These are phyloP conservation scores for Himalopsyche anomala DNA, from an alignment of 2,888 invertebrate genomes.

Conservation along the genomic window DNA sequence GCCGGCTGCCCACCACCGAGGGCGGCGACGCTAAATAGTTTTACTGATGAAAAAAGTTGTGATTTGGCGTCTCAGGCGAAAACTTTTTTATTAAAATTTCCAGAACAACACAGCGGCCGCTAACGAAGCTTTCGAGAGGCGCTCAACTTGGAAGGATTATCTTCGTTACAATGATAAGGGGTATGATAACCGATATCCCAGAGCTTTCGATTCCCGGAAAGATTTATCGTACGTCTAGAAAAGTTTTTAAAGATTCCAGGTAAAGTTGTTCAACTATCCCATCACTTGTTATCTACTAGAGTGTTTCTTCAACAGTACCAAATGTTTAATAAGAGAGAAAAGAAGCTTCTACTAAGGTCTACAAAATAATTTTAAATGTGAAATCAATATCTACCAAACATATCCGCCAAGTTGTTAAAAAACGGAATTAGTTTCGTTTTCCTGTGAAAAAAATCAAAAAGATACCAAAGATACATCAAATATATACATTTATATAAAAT, in stretches of 20 bases:
- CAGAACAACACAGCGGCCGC: conserved; percentile 42
- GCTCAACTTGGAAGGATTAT: conserved; percentile 1
- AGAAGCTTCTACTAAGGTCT: background rate
- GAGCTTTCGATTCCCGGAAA: background rate
- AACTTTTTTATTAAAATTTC: conserved; percentile 63
- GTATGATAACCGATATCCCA: background rate
- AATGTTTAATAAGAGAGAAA: background rate
- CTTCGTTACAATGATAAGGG: background rate
- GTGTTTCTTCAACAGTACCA: background rate
- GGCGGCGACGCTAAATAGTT: conserved; percentile 7
- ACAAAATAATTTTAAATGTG: background rate
- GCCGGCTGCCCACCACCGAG: background rate
- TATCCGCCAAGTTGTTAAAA: too few relatives aligned
- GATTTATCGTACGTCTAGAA: background rate
- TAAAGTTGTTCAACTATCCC: background rate
- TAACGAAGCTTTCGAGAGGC: conserved; percentile 53
- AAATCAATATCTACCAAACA: background rate
- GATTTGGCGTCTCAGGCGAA: conserved; percentile 52
- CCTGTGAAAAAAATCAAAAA: too few relatives aligned
- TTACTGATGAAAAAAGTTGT: conserved; percentile 64
- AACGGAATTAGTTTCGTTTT: too few relatives aligned
- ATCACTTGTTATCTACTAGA: conserved; percentile 5
- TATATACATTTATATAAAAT: too few relatives aligned
- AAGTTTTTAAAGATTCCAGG: background rate
- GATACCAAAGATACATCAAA: too few relatives aligned